A percentile compares a stretch with the other conserved stretches of the same genome.
These are phyloP conservation scores for Stigmatopora argus DNA, from an alignment of 2,113 vertebrate species.

Conservation along the genomic window DNA sequence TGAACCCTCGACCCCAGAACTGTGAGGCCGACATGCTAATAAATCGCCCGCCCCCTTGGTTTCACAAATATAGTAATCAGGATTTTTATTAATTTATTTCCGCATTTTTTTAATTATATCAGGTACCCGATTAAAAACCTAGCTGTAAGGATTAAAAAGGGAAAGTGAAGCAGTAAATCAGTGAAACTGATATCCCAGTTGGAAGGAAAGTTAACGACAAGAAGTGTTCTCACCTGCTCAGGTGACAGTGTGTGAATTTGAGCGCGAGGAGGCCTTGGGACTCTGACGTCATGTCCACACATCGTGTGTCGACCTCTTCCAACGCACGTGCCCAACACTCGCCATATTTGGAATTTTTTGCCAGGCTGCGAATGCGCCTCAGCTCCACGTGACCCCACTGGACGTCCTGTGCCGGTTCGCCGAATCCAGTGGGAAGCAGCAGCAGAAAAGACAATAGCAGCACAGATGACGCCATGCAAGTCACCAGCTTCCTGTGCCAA, in stretches of 20 bases:
- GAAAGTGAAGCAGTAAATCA: not conserved
- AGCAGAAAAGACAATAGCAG: not conserved
- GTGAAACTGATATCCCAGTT: not conserved
- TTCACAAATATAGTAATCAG: too few species aligned
- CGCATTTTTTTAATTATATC: not conserved
- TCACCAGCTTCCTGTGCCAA: not conserved
- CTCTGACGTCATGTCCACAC: conserved; percentile 64
- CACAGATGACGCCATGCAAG: not conserved
- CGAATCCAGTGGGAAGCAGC: conserved; percentile 7
- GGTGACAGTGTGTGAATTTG: conserved; percentile 69
- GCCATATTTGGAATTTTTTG: conserved; percentile 54
- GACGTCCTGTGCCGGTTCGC: conserved; percentile 11
- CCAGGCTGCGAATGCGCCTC: conserved; percentile 47
- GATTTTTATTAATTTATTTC: too few species aligned
- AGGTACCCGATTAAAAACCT: not conserved
- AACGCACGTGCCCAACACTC: conserved; percentile 67
- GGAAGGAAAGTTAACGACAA: not conserved
- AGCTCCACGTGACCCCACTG: conserved; percentile 46
- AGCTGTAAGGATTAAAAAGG: not conserved
- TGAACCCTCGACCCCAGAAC: too few species aligned
- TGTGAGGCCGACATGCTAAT: too few species aligned
- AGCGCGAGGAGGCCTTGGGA: conserved; percentile 66
- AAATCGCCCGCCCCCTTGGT: too few species aligned
- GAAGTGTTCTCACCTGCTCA: conserved; percentile 59
- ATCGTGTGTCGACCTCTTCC: conserved; percentile 53